Base-by-base conservation (phyloP, 1,140 invertebrate genomes). In the Calosoma granatense region DNA sequence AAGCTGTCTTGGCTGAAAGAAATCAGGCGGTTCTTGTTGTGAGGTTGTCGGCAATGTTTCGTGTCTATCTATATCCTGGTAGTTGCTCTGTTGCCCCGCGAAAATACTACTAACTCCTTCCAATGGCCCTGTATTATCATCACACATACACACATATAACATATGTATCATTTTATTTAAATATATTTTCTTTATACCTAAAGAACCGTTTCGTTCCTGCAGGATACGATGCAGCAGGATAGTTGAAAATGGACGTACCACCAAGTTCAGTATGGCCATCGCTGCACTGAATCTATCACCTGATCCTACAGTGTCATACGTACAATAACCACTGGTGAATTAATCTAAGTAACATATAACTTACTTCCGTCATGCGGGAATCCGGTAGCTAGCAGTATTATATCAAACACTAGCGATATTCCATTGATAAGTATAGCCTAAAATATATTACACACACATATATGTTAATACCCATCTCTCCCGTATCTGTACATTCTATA, bases 381-480 rank as follows among this genome's bases (percentile, higher is more conserved):
- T 20, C 26, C 36, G 22, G 57, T 53, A 11, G 56, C 47, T n/a
- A 61, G 21, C 20, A 61, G 20, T 12, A 61, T 53, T 51, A 61
- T 56, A 36, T 61, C 60, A 19, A 58, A 30, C 36, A 53, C 22
- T 51, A 61, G 47, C 4, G 60, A 56, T 43, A 58, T 41, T 12
- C 54, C 54, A 52, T 61, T 58, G 11, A 61, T 53, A 2, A 56
- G 36, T 26, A 61, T 56, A 1, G 60, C 60, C 59, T 60, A 23
- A 26, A 55, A 53, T 15, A 52, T 12, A 47, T 47, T 17, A 47
- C 9, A 47, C 15, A 12, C 41, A n/a, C 26, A 36, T 36, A 9
- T 36, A 9, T 36, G n/a, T n/a, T n/a, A n/a, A n/a, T n/a, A n/a
- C 26, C n/a, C 6, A 36, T 36, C 6, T 36, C 26, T 36, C n/a